phyloP scores from a whole-genome alignment of 2,888 invertebrate genomes.

The Lysandra bellargus region DNA sequence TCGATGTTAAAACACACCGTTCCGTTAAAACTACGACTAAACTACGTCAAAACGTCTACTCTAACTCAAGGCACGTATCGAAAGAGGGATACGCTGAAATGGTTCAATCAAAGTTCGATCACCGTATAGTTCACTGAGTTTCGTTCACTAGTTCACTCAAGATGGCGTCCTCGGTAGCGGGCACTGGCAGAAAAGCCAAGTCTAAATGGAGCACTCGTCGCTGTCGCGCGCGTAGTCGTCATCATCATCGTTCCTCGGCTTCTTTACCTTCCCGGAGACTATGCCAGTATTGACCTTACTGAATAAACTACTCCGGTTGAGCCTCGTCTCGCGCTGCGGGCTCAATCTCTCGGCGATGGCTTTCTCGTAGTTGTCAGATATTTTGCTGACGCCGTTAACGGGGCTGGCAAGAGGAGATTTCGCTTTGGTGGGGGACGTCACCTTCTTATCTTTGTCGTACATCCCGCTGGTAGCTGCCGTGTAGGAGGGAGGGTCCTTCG shows the following conservation, averaged over 20 bases:
- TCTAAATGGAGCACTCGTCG: constrained; percentile 83
- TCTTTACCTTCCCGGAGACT: constrained; percentile 64
- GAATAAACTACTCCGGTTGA: constrained; percentile 67
- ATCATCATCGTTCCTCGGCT: constrained; percentile 64
- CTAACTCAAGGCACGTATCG: constrained; percentile 73
- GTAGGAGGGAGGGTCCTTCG: constrained; percentile 70
- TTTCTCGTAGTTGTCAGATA: constrained; percentile 74
- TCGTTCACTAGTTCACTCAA: constrained; percentile 26
- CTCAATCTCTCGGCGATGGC: constrained; percentile 71
- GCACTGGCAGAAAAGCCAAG: constrained; percentile 46
- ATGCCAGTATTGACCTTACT: constrained; percentile 72
- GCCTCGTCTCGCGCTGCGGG: constrained; percentile 62
- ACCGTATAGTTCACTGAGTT: constrained; percentile 15
- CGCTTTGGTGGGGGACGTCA: constrained; percentile 56
- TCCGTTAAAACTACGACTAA: constrained; percentile 48
- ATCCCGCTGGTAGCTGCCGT: constrained; percentile 62
- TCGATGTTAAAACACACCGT: constrained; percentile 54
- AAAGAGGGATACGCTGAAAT: constrained; percentile 72
- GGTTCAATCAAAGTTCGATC: constrained; percentile 48
- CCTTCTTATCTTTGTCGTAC: constrained; percentile 54
- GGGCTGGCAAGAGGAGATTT: constrained; percentile 64
- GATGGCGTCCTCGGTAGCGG: constrained; percentile 41
- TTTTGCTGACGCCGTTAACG: constrained; percentile 71
- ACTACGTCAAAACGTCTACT: constrained; percentile 44
- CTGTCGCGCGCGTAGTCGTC: constrained; percentile 80